phyloP scores from a whole-genome alignment of 53 echinoderm and acorn worm species.

The Temnopleurus reevesii region DNA sequence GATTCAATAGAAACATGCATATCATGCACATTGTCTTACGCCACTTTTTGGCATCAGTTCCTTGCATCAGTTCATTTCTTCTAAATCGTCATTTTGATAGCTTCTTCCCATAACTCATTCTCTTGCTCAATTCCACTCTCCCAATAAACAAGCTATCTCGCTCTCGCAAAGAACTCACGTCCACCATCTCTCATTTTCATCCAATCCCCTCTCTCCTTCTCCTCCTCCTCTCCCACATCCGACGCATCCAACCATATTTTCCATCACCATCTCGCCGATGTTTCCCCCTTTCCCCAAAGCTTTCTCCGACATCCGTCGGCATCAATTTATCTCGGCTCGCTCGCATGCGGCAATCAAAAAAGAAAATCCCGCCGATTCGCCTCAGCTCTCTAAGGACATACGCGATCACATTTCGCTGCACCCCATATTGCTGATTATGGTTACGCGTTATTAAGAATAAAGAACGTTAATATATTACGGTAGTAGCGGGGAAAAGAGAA shows the following conservation, averaged over 20 bases:
- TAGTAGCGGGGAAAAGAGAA: neutral
- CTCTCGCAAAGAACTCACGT: neutral
- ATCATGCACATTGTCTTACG: too few relatives aligned
- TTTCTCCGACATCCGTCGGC: slow-evolving; percentile 45
- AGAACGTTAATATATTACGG: slow-evolving; percentile 50
- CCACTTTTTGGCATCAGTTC: too few relatives aligned
- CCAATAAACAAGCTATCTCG: neutral
- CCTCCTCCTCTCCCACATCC: neutral
- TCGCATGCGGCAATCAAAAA: slow-evolving; percentile 46
- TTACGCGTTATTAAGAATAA: slow-evolving; percentile 62
- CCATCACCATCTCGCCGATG: neutral
- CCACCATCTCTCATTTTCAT: neutral
- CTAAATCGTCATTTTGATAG: too few relatives aligned
- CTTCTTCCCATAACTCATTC: too few relatives aligned
- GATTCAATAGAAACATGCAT: too few relatives aligned
- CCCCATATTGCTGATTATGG: slow-evolving; percentile 55
- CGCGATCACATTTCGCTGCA: slow-evolving; percentile 53
- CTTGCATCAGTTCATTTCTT: too few relatives aligned
- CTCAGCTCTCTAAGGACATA: slow-evolving; percentile 48
- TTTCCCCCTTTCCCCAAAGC: slow-evolving; percentile 17
- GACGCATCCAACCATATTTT: neutral
- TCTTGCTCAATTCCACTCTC: too few relatives aligned
- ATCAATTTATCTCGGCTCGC: slow-evolving; percentile 39
- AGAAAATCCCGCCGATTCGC: slow-evolving; percentile 47
- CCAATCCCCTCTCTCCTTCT: neutral